Evolutionary conservation across 2,888 invertebrate species (phyloP), one percentile per base, ranked within the genome.

Genomic region (Lacanobia wlatinum): DNA sequence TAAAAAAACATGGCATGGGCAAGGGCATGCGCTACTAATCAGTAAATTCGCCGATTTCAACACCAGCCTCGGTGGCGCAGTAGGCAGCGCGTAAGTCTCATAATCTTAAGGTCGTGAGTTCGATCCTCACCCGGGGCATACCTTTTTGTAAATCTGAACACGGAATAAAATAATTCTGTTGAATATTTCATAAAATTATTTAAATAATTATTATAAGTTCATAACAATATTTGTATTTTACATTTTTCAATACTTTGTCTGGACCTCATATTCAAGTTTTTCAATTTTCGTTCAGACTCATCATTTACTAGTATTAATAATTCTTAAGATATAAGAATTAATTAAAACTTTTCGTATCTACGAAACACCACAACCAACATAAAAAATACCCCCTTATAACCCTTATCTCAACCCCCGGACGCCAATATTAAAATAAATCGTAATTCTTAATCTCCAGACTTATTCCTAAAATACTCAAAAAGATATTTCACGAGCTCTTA

Each of bases 61-160:
- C 9, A 82, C 48, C 64, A 21, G 97, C 97, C 97, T 97, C 97
- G 97, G 97, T 97, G 97, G 98, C 97, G 98, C 98, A 98, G 98
- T 97, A 97, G 98, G 98, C 97, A 98, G 98, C 98, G 98, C 98
- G 98, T 98, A 97, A 98, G 98, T 98, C 98, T 98, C 97, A 98
- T 98, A 98, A 98, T 98, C 98, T 98, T 97, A 98, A 98, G 98
- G 98, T 98, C 98, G 98, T 84, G 85, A 83, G 85, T 84, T 85
- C 86, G 82, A 85, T 85, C 84, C 86, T 86, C 83, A 84, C 86
- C 84, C 83, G 86, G 86, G 82, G 78, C 80, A 80, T 55, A 80
- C 61, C 78, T 80, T 80, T 80, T 80, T 73, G 73, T 71, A 14
- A 10, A 38, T 34, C 12, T 9, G 2, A 10, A 10, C 2, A 1